These are phyloP conservation scores for Calliopsis andreniformis DNA, from an alignment of 1,140 invertebrate genomes.

Conservation along the genomic window DNA sequence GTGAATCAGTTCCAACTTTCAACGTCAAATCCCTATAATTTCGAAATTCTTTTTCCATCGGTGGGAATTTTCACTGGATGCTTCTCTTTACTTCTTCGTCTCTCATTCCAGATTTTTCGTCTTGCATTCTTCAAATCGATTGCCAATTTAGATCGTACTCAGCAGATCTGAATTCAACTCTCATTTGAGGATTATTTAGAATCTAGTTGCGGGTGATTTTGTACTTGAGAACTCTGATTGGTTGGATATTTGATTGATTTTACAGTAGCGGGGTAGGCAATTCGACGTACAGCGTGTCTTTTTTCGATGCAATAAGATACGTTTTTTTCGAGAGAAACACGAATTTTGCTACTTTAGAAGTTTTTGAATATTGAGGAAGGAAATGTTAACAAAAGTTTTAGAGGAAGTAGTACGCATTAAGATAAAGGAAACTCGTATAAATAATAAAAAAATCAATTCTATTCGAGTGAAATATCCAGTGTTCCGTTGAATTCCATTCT, in stretches of 20 bases:
- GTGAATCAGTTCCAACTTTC: slow-evolving; percentile 10
- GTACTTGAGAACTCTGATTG: slow-evolving; percentile 56
- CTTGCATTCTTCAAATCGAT: background rate
- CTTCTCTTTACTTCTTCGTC: background rate
- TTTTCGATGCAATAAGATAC: background rate
- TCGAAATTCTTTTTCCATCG: background rate
- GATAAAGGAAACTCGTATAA: background rate
- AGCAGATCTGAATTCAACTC: background rate
- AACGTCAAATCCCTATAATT: background rate
- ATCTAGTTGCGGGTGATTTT: slow-evolving; percentile 54
- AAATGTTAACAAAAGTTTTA: background rate
- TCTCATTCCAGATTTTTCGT: too few species aligned
- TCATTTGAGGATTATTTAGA: slow-evolving; percentile 7
- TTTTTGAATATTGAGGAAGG: too few species aligned
- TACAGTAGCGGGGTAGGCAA: background rate
- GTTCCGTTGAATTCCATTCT: too few species aligned
- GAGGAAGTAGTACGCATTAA: too few species aligned
- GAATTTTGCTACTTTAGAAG: too few species aligned
- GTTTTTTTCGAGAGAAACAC: too few species aligned
- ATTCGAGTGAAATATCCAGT: too few species aligned
- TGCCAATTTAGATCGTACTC: background rate
- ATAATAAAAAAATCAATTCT: background rate
- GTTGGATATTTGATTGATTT: slow-evolving; percentile 30
- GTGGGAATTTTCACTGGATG: background rate
- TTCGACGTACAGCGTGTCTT: slow-evolving; percentile 45